Evolutionary conservation across 2,113 vertebrate genomes (phyloP), one percentile per base, ranked within the genome.

Genomic region (Trachemys scripta): DNA sequence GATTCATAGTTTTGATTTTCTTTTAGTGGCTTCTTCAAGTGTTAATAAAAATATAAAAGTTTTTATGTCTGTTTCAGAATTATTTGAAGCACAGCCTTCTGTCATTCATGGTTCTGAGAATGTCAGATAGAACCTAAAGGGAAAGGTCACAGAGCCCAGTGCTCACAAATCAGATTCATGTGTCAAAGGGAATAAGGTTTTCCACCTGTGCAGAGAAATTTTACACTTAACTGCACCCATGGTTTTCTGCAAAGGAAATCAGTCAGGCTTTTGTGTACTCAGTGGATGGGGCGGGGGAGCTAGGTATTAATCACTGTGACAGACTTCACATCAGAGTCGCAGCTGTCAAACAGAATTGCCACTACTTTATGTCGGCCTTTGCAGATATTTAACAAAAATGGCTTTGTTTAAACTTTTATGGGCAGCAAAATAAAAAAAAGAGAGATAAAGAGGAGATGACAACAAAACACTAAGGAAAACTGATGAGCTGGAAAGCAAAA

Each of bases 1-100:
- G 96, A 97, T 96, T 97, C 95, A 97, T 97, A 29, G 95, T 94
- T 97, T 95, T 97, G 90, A 97, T 97, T 98, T 97, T 97, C 97
- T 97, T 97, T 96, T 88, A 97, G 94, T 94, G 87, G 94, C 82
- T 87, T 94, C 94, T 94, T 97, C 78, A 88, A 96, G 95, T 96
- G 94, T 97, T 97, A 96, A 97, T 97, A 98, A 98, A 97, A 96
- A 91, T 78, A 94, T 87, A 89, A 87, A 97, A 96, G 90, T 96
- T 96, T 72, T 96, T 95, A 96, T 97, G 89, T 96, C 76, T 93
- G 56, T 96, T 97, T 95, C 93, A 86, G 92, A 95, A 89, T 97
- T 93, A 95, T 90, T 94, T 95, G 95, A 94, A 89, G 89, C 56
- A 10, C 92, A 87, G 87, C 88, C 1, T 16, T 92, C 88, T 97